These are phyloP conservation scores for Oreochromis niloticus DNA, from an alignment of 2,113 vertebrate genomes.

Conservation along the genomic window DNA sequence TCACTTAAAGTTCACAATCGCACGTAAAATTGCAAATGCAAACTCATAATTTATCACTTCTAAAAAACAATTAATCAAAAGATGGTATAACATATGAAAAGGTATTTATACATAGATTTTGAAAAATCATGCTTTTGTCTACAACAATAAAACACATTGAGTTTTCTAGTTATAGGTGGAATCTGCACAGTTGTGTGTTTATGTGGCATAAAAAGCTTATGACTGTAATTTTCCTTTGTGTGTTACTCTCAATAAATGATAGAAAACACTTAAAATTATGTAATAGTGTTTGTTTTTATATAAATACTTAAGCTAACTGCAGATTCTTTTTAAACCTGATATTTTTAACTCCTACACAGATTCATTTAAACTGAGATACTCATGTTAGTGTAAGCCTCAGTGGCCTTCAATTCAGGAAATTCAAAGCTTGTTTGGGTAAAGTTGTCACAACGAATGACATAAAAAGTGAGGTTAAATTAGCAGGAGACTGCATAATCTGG, in stretches of 20 bases:
- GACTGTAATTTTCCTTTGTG: not conserved
- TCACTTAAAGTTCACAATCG: not conserved
- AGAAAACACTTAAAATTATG: not conserved
- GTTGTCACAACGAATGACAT: not conserved
- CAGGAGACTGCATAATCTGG: not conserved
- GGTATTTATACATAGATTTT: not conserved
- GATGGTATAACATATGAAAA: not conserved
- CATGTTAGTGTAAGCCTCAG: not conserved
- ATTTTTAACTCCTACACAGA: not conserved
- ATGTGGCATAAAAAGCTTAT: not conserved
- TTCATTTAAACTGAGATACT: not conserved
- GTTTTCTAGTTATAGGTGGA: not conserved
- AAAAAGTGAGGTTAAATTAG: not conserved
- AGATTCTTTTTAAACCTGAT: not conserved
- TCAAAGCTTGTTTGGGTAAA: not conserved
- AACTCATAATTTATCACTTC: not conserved
- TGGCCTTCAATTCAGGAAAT: not conserved
- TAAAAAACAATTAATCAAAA: not conserved
- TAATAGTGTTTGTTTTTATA: not conserved
- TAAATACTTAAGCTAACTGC: not conserved
- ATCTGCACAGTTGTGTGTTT: not conserved
- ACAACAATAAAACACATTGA: not conserved
- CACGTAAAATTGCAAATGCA: not conserved
- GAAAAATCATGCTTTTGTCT: not conserved
- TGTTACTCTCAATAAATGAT: not conserved